Base-by-base conservation (phyloP, 2,113 vertebrate species). In the Chloropsis cyanopogon region DNA sequence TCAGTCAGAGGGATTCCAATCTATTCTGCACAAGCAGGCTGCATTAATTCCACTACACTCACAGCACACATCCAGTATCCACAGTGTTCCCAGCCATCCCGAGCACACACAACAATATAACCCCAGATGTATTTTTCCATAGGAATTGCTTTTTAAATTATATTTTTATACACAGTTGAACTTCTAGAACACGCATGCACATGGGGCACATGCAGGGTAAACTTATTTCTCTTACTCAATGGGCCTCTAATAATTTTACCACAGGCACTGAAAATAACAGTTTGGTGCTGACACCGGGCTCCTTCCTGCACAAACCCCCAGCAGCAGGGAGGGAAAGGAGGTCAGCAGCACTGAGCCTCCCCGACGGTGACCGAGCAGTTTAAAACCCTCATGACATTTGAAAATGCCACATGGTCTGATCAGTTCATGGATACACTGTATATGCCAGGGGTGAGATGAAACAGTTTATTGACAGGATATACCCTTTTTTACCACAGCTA, bases 261-360 rank as follows among this genome's bases (percentile, higher is more conserved):
- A 63, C 20, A 57, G 44, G 84, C 69, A 82, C 39, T 68, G 78
- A 33, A 75, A 91, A 47, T 33, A 68, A 56, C 57, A 91, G 65
- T 46, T 59, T 5, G 7, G 87, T 0, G 0, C 50, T 3, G 35
- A 54, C 0, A 0, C 18, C 0, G 0, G 56, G 59, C 23, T 81
- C 54, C 54, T n/a, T 76, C 60, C 61, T 53, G 56, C 76, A 57
- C 49, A 63, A 46, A 14, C 28, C 20, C 66, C 49, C 47, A 26
- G 39, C 26, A 83, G 59, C 7, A 3, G 70, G 47, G 82, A 69
- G n/a, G 60, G 69, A 93, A 94, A 93, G 23, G 35, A 86, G 88
- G 83, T 82, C 89, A 91, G 72, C 2, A 0, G 33, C 11, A 1
- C 68, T 42, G 56, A 94, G 68, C 60, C 47, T 63, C 49, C 22